phyloP scores from a whole-genome alignment of 2,113 vertebrate genomes.

The Pogonocichla stellata region DNA sequence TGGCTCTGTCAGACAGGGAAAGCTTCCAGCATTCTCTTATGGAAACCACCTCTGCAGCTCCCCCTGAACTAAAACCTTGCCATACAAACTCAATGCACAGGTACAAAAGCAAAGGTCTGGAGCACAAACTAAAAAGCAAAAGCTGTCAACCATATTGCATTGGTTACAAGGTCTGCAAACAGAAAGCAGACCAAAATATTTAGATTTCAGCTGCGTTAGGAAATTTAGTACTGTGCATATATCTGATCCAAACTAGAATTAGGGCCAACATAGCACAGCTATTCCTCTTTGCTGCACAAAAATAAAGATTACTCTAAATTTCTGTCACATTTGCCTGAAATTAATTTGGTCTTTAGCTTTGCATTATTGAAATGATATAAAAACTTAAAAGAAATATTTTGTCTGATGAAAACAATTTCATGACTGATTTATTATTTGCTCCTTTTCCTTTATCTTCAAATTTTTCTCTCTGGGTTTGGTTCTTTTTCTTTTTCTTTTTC shows the following conservation, averaged over 20 bases:
- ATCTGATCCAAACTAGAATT: neutral
- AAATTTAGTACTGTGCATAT: neutral
- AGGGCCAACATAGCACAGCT: neutral
- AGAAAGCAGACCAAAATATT: neutral
- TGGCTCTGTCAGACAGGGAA: neutral
- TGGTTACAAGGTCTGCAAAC: neutral
- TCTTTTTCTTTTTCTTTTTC: too few relatives aligned
- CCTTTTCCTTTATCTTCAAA: neutral
- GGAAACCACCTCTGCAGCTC: neutral
- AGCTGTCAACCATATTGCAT: fast-evolving
- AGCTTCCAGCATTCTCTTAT: neutral
- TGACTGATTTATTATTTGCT: neutral
- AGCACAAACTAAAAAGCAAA: neutral
- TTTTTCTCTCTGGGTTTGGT: neutral
- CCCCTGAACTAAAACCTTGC: neutral
- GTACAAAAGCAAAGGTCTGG: neutral
- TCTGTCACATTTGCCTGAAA: neutral
- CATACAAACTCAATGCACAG: too few relatives aligned
- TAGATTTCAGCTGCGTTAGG: neutral
- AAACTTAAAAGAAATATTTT: neutral
- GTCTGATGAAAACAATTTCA: neutral
- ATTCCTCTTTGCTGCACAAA: neutral
- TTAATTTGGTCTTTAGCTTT: neutral
- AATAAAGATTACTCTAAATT: neutral
- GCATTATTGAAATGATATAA: neutral